Evolutionary conservation across 2,797 vertebrate species (phyloP), one percentile per base, ranked within the genome.

Genomic region (Pseudocheirus occidentalis): DNA sequence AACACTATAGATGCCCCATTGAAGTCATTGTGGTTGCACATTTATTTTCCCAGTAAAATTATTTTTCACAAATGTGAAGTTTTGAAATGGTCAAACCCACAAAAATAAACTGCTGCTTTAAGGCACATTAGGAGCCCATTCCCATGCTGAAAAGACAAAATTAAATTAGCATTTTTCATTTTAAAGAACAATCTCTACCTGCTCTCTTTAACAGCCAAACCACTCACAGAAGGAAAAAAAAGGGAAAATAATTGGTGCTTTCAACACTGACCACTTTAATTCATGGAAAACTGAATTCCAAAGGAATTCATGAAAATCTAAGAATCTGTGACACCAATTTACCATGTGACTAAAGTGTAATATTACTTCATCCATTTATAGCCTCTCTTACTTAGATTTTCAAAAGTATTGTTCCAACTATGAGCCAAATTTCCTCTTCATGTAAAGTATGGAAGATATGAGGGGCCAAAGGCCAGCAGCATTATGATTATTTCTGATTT

Each of bases 121-220:
- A 96, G 95, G 97, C 96, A 96, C 94, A 95, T 52, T 93, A 93
- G 0, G 0, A 97, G 97, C 97, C 96, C 81, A 95, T 96, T 98
- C 97, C 95, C 95, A 96, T 92, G 96, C 97, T 97, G 95, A 97
- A 96, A 98, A 97, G 96, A 96, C 96, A 97, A 96, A 98, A 98
- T 98, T 97, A 96, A 96, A 98, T 98, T 98, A 98, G 16, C 34
- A 87, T 96, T 97, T 98, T 98, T 98, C 66, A 97, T 93, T 95
- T 95, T 92, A 97, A 97, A 97, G 96, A 96, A 98, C 97, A 97
- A 95, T 98, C 96, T 31, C 94, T 96, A 98, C 93, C 95, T 97
- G 94, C 90, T 98, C 90, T 98, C 29, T 97, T 98, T 97, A 98
- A 97, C 97, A 97, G 94, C 96, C 98, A 98, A 96, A 93, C 57